A percentile compares a stretch with the other conserved stretches of the same genome.
Conservation (phyloP, 2,113 vertebrate species). For the Nyctereutes procyonoides region DNA sequence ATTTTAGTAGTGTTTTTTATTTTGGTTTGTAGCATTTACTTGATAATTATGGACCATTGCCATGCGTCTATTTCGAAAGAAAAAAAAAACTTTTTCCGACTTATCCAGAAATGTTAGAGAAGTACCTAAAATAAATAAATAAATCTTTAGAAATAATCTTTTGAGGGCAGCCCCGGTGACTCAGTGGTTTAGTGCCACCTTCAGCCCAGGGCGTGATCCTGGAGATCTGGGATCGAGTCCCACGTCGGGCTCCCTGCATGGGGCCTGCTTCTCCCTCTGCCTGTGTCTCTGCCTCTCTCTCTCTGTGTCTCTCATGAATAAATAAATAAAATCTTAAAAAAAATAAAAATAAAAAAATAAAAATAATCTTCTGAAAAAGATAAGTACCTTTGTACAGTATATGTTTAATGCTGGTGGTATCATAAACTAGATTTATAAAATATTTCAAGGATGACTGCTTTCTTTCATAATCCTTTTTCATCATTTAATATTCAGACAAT, state of each 20-base stretch:
- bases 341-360: no score
- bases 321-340: no score
- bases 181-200: no score
- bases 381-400: neutral
- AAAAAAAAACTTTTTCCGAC: constrained; percentile 74
- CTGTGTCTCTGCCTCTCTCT: no score
- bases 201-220: no score
- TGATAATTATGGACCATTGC: constrained; percentile 80
- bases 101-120: constrained; percentile 84
- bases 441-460: neutral
- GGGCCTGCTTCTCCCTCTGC: no score
- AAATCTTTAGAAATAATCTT: no score
- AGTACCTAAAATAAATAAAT: constrained; percentile 46
- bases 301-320: no score
- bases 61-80: constrained; percentile 80
- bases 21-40: constrained; percentile 59
- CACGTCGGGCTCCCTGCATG: no score
- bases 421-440: neutral
- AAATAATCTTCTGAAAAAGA: no score
- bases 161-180: no score
- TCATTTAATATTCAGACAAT: neutral
- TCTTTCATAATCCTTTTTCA: neutral
- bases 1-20: constrained; percentile 1
- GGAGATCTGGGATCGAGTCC: no score
- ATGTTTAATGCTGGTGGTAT: constrained; percentile 76